Conservation (phyloP, 2,113 vertebrate genomes). For the Brevimyrus niger region DNA sequence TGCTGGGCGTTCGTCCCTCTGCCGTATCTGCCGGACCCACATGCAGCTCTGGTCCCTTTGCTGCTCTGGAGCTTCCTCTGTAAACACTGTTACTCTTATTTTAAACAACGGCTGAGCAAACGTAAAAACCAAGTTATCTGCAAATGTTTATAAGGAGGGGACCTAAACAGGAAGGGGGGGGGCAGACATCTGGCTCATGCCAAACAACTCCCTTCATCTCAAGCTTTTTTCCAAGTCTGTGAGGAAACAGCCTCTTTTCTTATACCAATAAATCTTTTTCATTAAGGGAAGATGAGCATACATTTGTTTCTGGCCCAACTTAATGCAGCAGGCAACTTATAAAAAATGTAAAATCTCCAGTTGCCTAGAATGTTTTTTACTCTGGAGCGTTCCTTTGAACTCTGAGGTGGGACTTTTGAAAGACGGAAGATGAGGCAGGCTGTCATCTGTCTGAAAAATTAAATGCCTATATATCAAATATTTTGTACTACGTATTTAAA, state of each 20-base stretch:
- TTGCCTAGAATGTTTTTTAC: background rate
- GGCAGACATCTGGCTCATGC: background rate
- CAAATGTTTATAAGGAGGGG: constrained; percentile 19
- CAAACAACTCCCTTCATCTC: background rate
- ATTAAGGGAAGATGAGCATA: background rate
- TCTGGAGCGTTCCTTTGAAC: background rate
- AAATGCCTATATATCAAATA: background rate
- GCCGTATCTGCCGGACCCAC: background rate
- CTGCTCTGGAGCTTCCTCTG: constrained; percentile 5
- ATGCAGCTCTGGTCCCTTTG: background rate
- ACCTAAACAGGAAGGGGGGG: constrained; percentile 32
- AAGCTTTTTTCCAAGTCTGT: background rate
- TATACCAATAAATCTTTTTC: constrained; percentile 7
- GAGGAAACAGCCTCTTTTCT: background rate
- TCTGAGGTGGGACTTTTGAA: background rate
- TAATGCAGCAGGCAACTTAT: background rate
- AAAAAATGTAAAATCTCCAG: background rate
- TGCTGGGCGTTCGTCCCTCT: background rate
- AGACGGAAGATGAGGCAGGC: background rate
- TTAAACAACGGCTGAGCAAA: constrained; percentile 17
- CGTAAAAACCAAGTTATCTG: constrained; percentile 15
- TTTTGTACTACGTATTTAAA: background rate
- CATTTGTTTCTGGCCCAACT: background rate
- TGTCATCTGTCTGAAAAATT: background rate
- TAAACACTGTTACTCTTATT: constrained; percentile 21